Percentiles rank a stretch among this genome's conserved stretches.
Conservation (phyloP, 2,797 vertebrate genomes). For the Neostethus bicornis region DNA sequence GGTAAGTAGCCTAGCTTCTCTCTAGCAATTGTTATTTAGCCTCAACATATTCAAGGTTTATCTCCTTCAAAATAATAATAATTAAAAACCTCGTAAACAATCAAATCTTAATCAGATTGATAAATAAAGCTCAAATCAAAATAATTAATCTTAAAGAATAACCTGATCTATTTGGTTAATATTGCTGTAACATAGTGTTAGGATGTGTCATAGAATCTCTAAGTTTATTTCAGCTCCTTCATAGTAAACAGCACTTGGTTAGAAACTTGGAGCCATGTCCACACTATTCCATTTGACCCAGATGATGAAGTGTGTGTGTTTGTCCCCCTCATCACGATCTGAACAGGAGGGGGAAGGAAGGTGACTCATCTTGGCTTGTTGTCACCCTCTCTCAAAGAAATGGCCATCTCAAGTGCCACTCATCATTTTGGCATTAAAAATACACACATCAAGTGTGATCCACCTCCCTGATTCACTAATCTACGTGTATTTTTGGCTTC, state of each 20-base stretch:
- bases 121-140: constrained; percentile 20
- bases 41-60: too few relatives aligned
- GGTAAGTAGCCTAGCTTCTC: constrained; percentile 79
- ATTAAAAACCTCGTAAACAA: too few relatives aligned
- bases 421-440: constrained; percentile 23
- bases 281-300: constrained; percentile 61
- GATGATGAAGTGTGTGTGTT: constrained; percentile 62
- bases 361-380: constrained; percentile 62
- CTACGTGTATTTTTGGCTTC: background rate
- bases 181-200: background rate
- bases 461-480: background rate
- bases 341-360: constrained; percentile 3
- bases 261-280: constrained; percentile 44
- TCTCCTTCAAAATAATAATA: too few relatives aligned
- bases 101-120: constrained; percentile 2
- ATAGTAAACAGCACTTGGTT: constrained; percentile 34
- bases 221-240: constrained; percentile 62
- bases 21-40: constrained; percentile 20
- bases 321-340: constrained; percentile 38
- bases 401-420: constrained; percentile 55
- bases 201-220: constrained; percentile 41
- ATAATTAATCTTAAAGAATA: constrained; percentile 15
- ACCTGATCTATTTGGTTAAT: background rate
- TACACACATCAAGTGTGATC: constrained; percentile 1
- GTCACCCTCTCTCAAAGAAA: constrained; percentile 58